Evolutionary conservation across 2,797 vertebrate genomes (phyloP), one percentile per base, ranked within the genome.

Genomic region (Alexandromys oeconomus): DNA sequence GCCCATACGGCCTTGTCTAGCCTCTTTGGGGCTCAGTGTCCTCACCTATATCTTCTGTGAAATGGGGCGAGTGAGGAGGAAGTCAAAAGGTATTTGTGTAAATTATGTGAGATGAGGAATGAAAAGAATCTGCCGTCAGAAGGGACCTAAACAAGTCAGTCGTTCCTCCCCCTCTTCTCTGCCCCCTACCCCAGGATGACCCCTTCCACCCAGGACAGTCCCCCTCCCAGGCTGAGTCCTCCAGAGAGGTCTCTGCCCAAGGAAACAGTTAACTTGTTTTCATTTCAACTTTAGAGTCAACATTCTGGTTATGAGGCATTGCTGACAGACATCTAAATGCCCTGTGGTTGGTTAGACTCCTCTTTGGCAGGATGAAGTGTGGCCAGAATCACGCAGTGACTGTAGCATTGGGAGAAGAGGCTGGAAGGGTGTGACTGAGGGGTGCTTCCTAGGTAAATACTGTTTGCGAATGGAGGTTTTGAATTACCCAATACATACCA

Each of bases 261-360:
- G 69, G 87, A 84, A 59, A 95, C 63, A 82, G 29, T 90, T 77
- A 79, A 79, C 54, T 89, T 93, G 67, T 87, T 96, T 94, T 92
- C 34, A 69, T 27, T 81, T 37, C 80, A 89, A 82, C 37, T 8
- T 57, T 89, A 79, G 61, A 79, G 37, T 92, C 37, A 96, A 82
- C 63, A 57, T 65, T 78, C 31, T 90, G 82, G 77, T 91, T 76
- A 77, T 43, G 78, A 91, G 93, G 85, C 76, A 57, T 40, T 7
- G 46, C 29, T 94, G 93, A 54, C 8, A 73, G 67, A 69, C 43
- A 37, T 76, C 65, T 92, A 63, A 77, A 85, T 89, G 67, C 46
- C 25, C 31, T 74, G 69, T 13, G 59, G 34, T 89, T 57, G 46
- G 27, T 78, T 92, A 92, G 67, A 90, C 37, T 74, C 31, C 31